Evolutionary conservation across 2,888 invertebrate species (phyloP).

Genomic region (Argyra leucocephala): DNA sequence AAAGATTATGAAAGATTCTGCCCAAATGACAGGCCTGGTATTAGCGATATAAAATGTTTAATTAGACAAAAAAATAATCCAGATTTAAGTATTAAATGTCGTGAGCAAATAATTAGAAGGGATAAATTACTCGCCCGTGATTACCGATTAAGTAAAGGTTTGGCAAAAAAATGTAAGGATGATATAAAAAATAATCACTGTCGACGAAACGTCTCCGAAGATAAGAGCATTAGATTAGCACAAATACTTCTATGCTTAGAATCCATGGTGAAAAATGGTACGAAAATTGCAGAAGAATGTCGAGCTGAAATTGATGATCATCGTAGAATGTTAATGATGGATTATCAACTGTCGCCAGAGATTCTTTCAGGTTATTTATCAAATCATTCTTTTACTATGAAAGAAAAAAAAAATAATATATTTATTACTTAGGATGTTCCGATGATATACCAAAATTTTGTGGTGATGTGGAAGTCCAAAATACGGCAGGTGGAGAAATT

Average conservation of each 20-base stretch:
- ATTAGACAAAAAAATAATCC: slow-evolving; percentile 69
- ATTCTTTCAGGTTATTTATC: slow-evolving; percentile 53
- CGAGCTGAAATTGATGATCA: slow-evolving; percentile 83
- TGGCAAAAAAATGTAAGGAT: slow-evolving; percentile 79
- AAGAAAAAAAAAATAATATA: too few species aligned
- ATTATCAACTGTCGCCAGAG: slow-evolving; percentile 88
- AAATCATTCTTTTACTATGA: not conserved
- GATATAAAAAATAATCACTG: slow-evolving; percentile 83
- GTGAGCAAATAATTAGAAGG: slow-evolving; percentile 70
- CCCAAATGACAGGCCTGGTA: slow-evolving; percentile 62
- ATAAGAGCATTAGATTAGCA: slow-evolving; percentile 74
- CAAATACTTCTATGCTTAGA: slow-evolving; percentile 90
- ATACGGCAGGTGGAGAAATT: slow-evolving; percentile 63
- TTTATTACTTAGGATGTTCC: slow-evolving; percentile 61
- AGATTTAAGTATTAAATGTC: slow-evolving; percentile 59
- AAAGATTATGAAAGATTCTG: slow-evolving; percentile 74
- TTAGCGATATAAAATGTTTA: slow-evolving; percentile 78
- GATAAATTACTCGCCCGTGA: slow-evolving; percentile 84
- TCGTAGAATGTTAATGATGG: slow-evolving; percentile 82
- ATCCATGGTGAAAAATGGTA: slow-evolving; percentile 59
- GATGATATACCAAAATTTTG: slow-evolving; percentile 73
- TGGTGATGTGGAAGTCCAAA: slow-evolving; percentile 51
- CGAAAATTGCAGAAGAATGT: slow-evolving; percentile 68
- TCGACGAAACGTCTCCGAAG: slow-evolving; percentile 68
- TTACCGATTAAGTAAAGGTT: slow-evolving; percentile 78